Percentiles rank a stretch among this genome's conserved stretches.
Evolutionary conservation across 2,113 vertebrate species (phyloP).

Genomic region (Heptranchias perlo): DNA sequence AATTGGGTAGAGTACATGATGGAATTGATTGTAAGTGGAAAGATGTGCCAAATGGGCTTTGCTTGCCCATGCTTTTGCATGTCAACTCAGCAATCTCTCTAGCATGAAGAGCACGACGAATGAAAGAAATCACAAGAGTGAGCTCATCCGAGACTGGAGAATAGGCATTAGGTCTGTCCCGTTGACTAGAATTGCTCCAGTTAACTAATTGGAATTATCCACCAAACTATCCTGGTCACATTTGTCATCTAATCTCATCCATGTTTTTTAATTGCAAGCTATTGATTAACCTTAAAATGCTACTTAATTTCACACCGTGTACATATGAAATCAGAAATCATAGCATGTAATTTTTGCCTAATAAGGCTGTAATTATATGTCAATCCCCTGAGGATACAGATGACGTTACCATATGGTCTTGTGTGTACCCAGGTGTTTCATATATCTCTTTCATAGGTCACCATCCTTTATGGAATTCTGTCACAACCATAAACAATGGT

Average conservation of each 20-base stretch:
- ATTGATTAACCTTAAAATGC: slow-evolving; percentile 25
- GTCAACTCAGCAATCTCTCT: not conserved
- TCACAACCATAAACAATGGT: slow-evolving; percentile 32
- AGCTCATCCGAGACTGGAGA: not conserved
- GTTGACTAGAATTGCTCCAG: not conserved
- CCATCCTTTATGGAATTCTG: slow-evolving; percentile 35
- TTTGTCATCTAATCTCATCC: not conserved
- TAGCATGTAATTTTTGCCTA: slow-evolving; percentile 30
- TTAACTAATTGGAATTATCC: slow-evolving; percentile 16
- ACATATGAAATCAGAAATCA: slow-evolving; percentile 26
- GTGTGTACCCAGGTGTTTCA: slow-evolving; percentile 25
- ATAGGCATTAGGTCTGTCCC: not conserved
- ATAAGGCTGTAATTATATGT: slow-evolving; percentile 28
- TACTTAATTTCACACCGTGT: slow-evolving; percentile 21
- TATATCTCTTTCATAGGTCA: slow-evolving; percentile 33
- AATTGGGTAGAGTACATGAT: not conserved
- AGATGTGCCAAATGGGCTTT: not conserved
- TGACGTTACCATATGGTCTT: slow-evolving; percentile 31
- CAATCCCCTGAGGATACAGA: slow-evolving; percentile 18
- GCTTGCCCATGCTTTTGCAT: not conserved
- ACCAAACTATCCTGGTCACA: not conserved
- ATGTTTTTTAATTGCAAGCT: slow-evolving; percentile 17
- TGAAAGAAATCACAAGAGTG: not conserved
- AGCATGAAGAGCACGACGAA: not conserved
- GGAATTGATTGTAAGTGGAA: not conserved